Conservation (phyloP, 2,888 invertebrate species). For the Sesia apiformis region DNA sequence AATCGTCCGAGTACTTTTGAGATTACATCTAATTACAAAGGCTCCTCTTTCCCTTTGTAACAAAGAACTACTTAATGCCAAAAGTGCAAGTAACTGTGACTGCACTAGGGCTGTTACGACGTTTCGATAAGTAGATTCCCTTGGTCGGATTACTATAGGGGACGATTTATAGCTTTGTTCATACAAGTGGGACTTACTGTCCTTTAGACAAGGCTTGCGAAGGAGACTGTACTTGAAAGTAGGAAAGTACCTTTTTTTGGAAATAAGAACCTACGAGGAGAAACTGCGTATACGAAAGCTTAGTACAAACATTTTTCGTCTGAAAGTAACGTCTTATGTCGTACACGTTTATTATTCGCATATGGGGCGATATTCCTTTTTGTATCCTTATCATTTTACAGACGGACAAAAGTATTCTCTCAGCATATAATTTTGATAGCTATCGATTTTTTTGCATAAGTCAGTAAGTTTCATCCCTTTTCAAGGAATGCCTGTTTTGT, state of each 20-base stretch:
- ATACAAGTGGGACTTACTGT: conserved; percentile 51
- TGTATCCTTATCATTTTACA: too few relatives aligned
- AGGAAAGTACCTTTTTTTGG: background rate
- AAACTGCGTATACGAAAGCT: background rate
- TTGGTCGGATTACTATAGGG: conserved; percentile 36
- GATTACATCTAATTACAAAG: background rate
- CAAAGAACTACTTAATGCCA: background rate
- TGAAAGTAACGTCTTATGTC: background rate
- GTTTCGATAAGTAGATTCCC: conserved; percentile 27
- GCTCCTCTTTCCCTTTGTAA: background rate
- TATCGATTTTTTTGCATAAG: too few relatives aligned
- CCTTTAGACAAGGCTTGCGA: conserved; percentile 3
- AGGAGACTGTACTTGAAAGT: background rate
- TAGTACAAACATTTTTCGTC: background rate
- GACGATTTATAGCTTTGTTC: conserved; percentile 42
- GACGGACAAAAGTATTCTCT: too few relatives aligned
- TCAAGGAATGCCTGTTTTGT: too few relatives aligned
- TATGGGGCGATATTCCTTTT: too few relatives aligned
- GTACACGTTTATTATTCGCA: too few relatives aligned
- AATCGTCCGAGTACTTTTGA: too few relatives aligned
- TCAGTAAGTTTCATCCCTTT: too few relatives aligned
- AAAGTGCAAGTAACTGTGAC: background rate
- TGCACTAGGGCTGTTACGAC: conserved; percentile 23
- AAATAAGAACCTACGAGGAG: background rate
- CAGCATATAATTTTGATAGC: too few relatives aligned